Base-by-base conservation (phyloP, 37 sponge, comb jelly and placozoan species). In the Aplysina aerophoba region DNA sequence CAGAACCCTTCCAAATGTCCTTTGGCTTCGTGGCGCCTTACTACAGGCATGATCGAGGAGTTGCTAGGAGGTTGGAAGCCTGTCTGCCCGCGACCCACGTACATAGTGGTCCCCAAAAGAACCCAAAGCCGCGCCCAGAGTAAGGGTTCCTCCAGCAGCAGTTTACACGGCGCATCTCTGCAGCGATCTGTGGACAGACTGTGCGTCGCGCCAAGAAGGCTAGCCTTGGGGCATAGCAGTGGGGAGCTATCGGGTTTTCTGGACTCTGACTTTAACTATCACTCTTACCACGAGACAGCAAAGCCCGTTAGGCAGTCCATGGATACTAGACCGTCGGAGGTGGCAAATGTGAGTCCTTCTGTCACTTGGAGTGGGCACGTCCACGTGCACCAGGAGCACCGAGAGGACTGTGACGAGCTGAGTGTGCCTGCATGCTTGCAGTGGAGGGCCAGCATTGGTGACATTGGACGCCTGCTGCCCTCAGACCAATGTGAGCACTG, bases 161-260 rank as follows among this genome's bases (percentile, higher is more conserved):
- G 4, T 35, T 0, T 15, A 3, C 17, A 69, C 17, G 71, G 71
- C 35, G 1, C 27, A 62, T 27, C 28, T 62, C 5, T 27, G 27
- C 64, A 62, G 28, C 64, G 28, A 13, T 25, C 38, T 20, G 78
- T 75, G 1, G 78, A 75, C 44, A 75, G 78, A 75, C 78, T 75
- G 15, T 50, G 41, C 14, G 53, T 75, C 20, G 78, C 41, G 4
- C n/a, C 54, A 25, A 38, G 54, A 17, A 75, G n/a, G 15, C 24
- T 19, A 25, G 44, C 37, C 39, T 75, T 36, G 44, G 16, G 41
- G 17, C 24, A 31, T 20, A 39, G 4, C 27, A 62, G 24, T n/a
- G 64, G 28, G 24, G 64, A n/a, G 28, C 4, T 75, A 16, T 19
- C 78, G n/a, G 78, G 78, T 0, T 41, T 36, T 41, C 41, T 75